Percentiles rank a stretch among this genome's conserved stretches.
phyloP scores from a whole-genome alignment of 2,888 invertebrate species.

The Aphodius sticticus region DNA sequence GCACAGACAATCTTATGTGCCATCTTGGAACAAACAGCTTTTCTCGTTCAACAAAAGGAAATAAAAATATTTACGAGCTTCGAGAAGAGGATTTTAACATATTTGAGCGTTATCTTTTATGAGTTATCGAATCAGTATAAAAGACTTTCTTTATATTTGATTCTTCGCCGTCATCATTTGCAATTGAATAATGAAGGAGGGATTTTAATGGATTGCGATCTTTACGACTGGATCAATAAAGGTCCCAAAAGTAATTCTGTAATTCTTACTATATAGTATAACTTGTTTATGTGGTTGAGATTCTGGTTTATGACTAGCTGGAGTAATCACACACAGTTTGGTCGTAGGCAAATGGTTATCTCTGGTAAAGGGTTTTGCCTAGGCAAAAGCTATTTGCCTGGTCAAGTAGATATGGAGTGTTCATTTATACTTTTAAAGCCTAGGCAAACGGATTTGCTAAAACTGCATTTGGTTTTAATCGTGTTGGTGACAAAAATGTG shows the following conservation, averaged over 20 bases:
- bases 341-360: too few species aligned
- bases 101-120: neutral
- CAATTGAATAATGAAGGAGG: neutral
- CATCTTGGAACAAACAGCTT: conserved; percentile 15
- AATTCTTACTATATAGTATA: neutral
- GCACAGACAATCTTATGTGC: neutral
- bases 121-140: neutral
- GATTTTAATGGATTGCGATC: neutral
- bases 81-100: neutral
- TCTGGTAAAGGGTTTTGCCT: too few species aligned
- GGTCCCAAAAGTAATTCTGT: neutral
- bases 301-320: neutral
- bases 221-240: neutral
- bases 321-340: too few species aligned
- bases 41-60: conserved; percentile 6
- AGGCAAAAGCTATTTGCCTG: too few species aligned
- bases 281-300: neutral
- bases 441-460: too few species aligned
- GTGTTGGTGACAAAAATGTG: too few species aligned
- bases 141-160: neutral
- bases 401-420: too few species aligned
- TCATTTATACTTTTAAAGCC: too few species aligned
- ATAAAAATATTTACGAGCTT: conserved; percentile 18
- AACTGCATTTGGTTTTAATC: too few species aligned
- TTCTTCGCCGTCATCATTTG: neutral